Evolutionary conservation across 2,797 vertebrate genomes (phyloP).

Genomic region (Eidolon dupreanum): DNA sequence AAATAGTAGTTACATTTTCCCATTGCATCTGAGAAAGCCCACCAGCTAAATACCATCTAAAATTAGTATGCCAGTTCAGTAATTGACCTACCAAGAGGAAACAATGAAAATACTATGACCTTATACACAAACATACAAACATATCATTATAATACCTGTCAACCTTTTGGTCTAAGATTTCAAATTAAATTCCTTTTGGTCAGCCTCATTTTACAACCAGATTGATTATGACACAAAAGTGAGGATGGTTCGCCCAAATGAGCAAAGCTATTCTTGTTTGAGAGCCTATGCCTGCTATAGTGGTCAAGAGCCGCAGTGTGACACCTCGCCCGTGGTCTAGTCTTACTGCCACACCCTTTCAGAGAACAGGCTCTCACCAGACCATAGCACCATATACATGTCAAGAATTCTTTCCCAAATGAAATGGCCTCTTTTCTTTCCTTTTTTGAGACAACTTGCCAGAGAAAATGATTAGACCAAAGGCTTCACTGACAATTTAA

Average conservation of each 20-base stretch:
- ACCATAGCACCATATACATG: fast-evolving
- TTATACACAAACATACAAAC: neutral
- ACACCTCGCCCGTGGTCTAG: fast-evolving
- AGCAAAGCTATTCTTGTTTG: neutral
- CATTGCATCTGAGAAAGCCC: neutral
- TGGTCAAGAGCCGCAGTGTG: neutral
- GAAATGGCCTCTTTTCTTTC: neutral
- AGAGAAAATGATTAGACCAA: neutral
- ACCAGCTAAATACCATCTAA: neutral
- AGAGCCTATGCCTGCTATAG: neutral
- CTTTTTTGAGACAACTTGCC: neutral
- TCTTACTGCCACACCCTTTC: neutral
- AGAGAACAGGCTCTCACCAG: neutral
- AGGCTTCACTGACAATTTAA: neutral
- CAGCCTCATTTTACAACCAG: neutral
- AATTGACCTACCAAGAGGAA: conserved; percentile 16
- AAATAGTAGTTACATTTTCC: neutral
- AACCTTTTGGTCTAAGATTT: neutral
- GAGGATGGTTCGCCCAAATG: neutral
- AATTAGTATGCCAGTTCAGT: neutral
- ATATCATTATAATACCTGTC: neutral
- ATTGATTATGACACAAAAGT: neutral
- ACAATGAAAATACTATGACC: neutral
- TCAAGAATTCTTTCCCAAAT: neutral
- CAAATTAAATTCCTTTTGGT: neutral